Percentiles rank a stretch among this genome's conserved stretches.
Conservation (phyloP, 2,797 vertebrate genomes). For the Microctenopoma stevenorrisi region DNA sequence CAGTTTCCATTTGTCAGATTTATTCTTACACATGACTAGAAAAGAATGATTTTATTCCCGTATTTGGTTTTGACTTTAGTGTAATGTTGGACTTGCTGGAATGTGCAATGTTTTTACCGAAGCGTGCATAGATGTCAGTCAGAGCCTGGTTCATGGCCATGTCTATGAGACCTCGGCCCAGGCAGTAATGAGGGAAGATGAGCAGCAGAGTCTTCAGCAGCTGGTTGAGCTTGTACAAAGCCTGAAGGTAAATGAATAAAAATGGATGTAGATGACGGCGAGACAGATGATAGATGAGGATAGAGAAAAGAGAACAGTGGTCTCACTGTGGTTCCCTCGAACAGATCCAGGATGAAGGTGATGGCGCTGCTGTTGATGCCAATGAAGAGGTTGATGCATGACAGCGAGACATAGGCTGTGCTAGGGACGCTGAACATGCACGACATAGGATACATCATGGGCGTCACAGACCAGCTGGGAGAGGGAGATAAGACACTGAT, state of each 20-base stretch:
- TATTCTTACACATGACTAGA: no score
- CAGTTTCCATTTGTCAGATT: no score
- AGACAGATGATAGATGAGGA: background rate
- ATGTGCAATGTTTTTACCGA: conserved; percentile 80
- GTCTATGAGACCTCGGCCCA: conserved; percentile 94
- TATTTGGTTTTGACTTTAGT: background rate
- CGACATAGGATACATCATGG: conserved; percentile 96
- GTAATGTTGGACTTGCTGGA: background rate
- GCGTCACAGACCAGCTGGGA: conserved; percentile 93
- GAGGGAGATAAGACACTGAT: conserved; percentile 6
- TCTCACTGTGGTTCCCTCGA: conserved; percentile 89
- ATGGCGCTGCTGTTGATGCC: conserved; percentile 95
- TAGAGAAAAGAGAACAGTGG: background rate
- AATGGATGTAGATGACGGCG: background rate
- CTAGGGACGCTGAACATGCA: conserved; percentile 92
- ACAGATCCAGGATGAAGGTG: conserved; percentile 94
- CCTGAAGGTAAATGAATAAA: conserved; percentile 71
- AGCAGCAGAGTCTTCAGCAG: conserved; percentile 88
- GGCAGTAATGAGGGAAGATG: conserved; percentile 94
- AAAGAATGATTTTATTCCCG: no score
- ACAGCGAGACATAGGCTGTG: conserved; percentile 94
- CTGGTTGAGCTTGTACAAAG: conserved; percentile 88
- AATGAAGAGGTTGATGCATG: conserved; percentile 95
- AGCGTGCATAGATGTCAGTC: conserved; percentile 90
- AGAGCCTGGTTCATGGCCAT: conserved; percentile 94